Conservation (phyloP, 2,113 vertebrate species). For the Anthoscopus minutus region DNA sequence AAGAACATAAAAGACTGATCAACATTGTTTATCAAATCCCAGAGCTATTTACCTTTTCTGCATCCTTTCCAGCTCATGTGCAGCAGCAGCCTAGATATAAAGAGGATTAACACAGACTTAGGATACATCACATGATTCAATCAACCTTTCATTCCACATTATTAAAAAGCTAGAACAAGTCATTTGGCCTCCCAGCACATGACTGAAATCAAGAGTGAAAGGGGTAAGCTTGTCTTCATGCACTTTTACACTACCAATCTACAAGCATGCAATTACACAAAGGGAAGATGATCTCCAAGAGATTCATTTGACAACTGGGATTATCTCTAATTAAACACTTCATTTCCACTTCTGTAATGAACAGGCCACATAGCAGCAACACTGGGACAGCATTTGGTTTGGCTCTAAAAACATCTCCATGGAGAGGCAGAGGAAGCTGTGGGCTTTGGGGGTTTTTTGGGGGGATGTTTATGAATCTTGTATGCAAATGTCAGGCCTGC, state of each 20-base stretch:
- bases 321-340: neutral
- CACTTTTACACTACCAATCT: neutral
- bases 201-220: neutral
- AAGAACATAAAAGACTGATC: neutral
- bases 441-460: neutral
- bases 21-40: neutral
- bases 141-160: constrained; percentile 29
- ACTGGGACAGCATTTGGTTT: neutral
- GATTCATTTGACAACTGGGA: neutral
- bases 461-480: neutral
- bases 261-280: neutral
- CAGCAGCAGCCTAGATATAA: constrained; percentile 69
- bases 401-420: neutral
- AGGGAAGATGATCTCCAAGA: neutral
- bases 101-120: constrained; percentile 61
- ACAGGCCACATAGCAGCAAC: neutral
- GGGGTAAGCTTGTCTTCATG: neutral
- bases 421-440: fast-evolving
- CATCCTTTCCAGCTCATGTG: constrained; percentile 75
- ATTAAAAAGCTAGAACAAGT: constrained; percentile 45
- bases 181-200: constrained; percentile 20
- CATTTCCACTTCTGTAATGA: neutral
- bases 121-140: constrained; percentile 41
- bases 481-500: neutral
- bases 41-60: constrained; percentile 74